A percentile compares a stretch with the other conserved stretches of the same genome.
These are phyloP conservation scores for Nipponia nippon DNA, from an alignment of 2,113 vertebrate species.

Conservation along the genomic window DNA sequence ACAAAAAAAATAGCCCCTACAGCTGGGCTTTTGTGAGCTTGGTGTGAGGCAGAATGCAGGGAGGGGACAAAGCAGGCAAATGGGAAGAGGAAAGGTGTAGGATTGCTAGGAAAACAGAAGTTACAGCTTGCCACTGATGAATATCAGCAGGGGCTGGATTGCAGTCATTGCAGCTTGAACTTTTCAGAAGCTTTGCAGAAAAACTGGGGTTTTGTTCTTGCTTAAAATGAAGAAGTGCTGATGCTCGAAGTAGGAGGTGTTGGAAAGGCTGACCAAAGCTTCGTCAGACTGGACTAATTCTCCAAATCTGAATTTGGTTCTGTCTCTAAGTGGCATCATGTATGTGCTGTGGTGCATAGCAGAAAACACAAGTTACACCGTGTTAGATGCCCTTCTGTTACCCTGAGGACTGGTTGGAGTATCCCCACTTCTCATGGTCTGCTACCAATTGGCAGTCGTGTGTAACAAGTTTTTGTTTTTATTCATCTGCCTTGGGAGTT, in stretches of 20 bases:
- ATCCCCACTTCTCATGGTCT: background rate
- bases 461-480: background rate
- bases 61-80: background rate
- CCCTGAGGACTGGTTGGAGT: background rate
- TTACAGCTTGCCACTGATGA: background rate
- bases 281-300: background rate
- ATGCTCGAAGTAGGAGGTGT: background rate
- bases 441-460: rapidly evolving
- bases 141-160: background rate
- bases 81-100: background rate
- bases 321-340: background rate
- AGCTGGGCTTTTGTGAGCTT: background rate
- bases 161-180: background rate
- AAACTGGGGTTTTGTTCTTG: background rate
- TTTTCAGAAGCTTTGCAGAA: background rate
- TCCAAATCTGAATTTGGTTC: background rate
- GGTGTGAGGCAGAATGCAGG: background rate
- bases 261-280: background rate
- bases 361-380: background rate
- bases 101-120: background rate
- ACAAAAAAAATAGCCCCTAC: background rate
- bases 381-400: background rate
- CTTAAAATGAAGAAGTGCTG: background rate
- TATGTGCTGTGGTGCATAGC: background rate
- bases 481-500: background rate